A percentile compares a stretch with the other conserved stretches of the same genome.
These are phyloP conservation scores for Apostichopus japonicus DNA, from an alignment of 35 echinoderm and acorn worm species.

Conservation along the genomic window DNA sequence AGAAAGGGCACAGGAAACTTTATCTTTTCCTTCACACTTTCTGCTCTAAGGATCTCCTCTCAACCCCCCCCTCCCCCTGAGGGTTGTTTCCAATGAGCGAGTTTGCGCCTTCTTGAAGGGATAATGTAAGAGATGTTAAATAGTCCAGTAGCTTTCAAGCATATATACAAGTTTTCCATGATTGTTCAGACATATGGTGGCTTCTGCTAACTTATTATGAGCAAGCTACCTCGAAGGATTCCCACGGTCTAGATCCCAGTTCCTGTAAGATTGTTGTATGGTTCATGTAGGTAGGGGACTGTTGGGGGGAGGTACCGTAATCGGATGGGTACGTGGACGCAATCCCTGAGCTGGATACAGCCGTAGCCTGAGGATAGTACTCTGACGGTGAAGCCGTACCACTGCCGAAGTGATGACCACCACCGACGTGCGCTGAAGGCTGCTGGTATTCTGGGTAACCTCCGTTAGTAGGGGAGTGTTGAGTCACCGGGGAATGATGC, in stretches of 20 bases:
- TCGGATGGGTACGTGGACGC: conserved; percentile 44
- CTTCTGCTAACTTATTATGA: conserved; percentile 14
- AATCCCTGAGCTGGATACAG: conserved; percentile 17
- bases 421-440: conserved; percentile 1
- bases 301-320: conserved; percentile 55
- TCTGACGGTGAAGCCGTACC: background rate
- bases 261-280: conserved; percentile 61
- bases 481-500: conserved; percentile 34
- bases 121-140: too few species aligned
- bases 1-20: too few species aligned
- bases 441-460: conserved; percentile 57
- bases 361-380: conserved; percentile 19
- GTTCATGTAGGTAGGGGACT: conserved; percentile 68
- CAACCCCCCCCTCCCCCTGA: background rate
- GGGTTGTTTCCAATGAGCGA: background rate
- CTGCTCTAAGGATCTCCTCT: too few species aligned
- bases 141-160: background rate
- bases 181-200: too few species aligned
- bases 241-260: conserved; percentile 77
- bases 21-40: too few species aligned
- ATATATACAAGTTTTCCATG: background rate
- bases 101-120: too few species aligned
- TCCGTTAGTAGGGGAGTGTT: conserved; percentile 42
- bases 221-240: conserved; percentile 66
- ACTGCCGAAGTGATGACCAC: conserved; percentile 32